These are phyloP conservation scores for Papilio machaon DNA, from an alignment of 1,140 invertebrate species.

Conservation along the genomic window DNA sequence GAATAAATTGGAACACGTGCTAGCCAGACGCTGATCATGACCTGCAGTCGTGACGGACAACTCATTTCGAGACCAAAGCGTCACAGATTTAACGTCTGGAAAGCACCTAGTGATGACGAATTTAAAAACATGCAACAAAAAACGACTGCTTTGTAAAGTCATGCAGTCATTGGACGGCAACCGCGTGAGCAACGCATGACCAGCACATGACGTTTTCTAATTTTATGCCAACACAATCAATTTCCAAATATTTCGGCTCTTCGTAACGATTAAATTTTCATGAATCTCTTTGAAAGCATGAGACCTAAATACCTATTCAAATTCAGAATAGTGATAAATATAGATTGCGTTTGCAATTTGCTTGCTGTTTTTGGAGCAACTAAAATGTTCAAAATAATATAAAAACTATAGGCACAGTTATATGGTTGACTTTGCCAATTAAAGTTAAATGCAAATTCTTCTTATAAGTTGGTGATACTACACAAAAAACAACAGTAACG, in stretches of 20 bases:
- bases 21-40: conserved; percentile 27
- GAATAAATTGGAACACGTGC: conserved; percentile 26
- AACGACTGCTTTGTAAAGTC: conserved; percentile 22
- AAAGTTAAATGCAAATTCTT: too few relatives aligned
- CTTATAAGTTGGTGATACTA: too few relatives aligned
- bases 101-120: conserved; percentile 33
- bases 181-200: conserved; percentile 62
- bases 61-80: background rate
- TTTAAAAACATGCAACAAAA: conserved; percentile 3
- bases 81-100: conserved; percentile 10
- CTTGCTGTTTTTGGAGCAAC: too few relatives aligned
- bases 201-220: conserved; percentile 50
- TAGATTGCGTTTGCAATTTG: background rate
- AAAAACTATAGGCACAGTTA: background rate
- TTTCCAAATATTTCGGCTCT: background rate
- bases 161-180: conserved; percentile 43
- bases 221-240: conserved; percentile 36
- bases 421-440: background rate
- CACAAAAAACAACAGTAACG: too few relatives aligned
- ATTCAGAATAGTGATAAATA: background rate
- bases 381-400: background rate
- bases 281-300: background rate
- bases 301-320: background rate
- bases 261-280: background rate
- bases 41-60: conserved; percentile 26